phyloP scores from a whole-genome alignment of 2,113 vertebrate genomes.

The Oncorhynchus keta region DNA sequence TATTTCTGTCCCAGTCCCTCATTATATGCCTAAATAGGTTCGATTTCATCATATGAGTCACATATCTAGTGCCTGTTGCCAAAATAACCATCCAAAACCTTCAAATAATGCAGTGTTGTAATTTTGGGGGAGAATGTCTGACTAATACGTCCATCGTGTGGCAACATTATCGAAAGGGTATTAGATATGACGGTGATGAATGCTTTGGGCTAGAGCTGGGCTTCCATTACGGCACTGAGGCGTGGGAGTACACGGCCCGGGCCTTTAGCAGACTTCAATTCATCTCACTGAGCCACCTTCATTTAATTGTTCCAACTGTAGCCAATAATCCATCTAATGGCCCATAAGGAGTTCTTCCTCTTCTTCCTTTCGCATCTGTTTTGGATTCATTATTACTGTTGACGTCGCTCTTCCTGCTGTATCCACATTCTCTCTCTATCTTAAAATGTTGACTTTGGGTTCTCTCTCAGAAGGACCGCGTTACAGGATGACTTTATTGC shows the following conservation, averaged over 20 bases:
- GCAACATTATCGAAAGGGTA: not conserved
- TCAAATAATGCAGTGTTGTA: not conserved
- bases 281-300: not conserved
- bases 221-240: not conserved
- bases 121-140: no score
- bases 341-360: not conserved
- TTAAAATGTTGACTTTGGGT: not conserved
- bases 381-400: not conserved
- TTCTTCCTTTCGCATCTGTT: not conserved
- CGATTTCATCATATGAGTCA: not conserved
- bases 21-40: not conserved
- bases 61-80: not conserved
- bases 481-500: no score
- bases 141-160: no score
- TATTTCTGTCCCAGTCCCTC: no score
- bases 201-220: not conserved
- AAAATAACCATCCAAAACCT: not conserved
- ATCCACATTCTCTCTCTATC: not conserved
- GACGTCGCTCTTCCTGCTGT: not conserved
- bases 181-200: not conserved
- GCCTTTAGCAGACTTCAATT: conserved; percentile 2
- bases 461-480: not conserved
- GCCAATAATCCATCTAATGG: conserved; percentile 8
- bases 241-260: not conserved
- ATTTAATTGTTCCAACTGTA: conserved; percentile 7